These are phyloP conservation scores for Galerucella nymphaeae DNA, from an alignment of 2,888 invertebrate genomes.

Conservation along the genomic window DNA sequence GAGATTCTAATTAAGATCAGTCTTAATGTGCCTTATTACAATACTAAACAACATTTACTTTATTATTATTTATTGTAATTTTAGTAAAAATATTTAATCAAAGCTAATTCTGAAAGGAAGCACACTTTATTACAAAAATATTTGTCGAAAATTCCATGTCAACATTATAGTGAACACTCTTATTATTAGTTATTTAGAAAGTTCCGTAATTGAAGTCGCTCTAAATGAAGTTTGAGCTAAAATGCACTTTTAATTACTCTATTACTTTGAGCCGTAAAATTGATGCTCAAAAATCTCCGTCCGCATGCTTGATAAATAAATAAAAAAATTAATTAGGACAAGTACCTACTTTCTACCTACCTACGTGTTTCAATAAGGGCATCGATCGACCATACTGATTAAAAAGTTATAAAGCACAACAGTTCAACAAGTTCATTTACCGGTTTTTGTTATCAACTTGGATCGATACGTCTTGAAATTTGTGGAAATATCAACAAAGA, in stretches of 20 bases:
- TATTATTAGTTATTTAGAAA: too few relatives aligned
- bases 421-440: constrained; percentile 19
- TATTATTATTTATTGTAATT: too few relatives aligned
- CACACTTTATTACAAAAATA: too few relatives aligned
- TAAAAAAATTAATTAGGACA: constrained; percentile 11
- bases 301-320: too few relatives aligned
- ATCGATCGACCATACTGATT: constrained; percentile 13
- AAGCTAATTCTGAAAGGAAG: too few relatives aligned
- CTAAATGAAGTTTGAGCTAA: neutral
- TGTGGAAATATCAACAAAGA: constrained; percentile 3
- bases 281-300: neutral
- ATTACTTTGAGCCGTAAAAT: neutral
- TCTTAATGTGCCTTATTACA: too few relatives aligned
- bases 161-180: too few relatives aligned
- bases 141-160: too few relatives aligned
- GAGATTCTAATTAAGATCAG: too few relatives aligned
- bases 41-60: too few relatives aligned
- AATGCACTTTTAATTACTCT: neutral
- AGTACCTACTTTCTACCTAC: neutral
- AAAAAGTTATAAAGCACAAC: neutral
- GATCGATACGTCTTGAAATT: constrained; percentile 13
- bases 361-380: constrained; percentile 15
- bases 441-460: constrained; percentile 14
- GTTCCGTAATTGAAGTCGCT: too few relatives aligned
- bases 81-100: too few relatives aligned